Conservation (phyloP, 2,797 vertebrate genomes). For the Buphagus erythrorhynchus region DNA sequence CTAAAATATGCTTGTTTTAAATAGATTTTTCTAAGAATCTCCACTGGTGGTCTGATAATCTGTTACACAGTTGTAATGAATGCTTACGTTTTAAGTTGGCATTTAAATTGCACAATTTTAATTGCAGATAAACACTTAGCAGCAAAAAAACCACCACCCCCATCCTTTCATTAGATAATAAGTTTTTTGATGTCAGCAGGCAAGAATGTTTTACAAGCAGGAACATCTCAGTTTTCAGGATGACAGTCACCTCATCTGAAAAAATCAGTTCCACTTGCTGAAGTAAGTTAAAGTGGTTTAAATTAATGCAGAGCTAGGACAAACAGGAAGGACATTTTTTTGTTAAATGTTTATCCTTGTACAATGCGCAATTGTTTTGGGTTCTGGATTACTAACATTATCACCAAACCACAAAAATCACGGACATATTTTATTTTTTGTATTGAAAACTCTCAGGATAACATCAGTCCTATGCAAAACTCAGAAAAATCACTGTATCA, state of each 20-base stretch:
- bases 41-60: neutral
- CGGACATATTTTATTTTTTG: neutral
- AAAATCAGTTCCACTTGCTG: conserved; percentile 25
- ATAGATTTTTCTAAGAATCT: neutral
- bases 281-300: conserved; percentile 18
- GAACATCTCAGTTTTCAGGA: neutral
- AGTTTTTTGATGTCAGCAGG: neutral
- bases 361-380: neutral
- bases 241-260: neutral
- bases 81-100: neutral
- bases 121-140: neutral
- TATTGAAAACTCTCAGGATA: neutral
- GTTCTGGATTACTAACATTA: conserved; percentile 1
- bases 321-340: conserved; percentile 42
- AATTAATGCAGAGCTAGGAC: conserved; percentile 3
- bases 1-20: neutral
- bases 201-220: neutral
- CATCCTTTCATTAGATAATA: neutral
- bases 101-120: neutral
- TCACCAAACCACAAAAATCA: conserved; percentile 16
- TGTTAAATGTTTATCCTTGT: neutral
- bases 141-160: neutral
- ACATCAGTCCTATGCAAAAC: neutral
- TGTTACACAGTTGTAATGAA: neutral
- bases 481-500: neutral